Base-by-base conservation (phyloP, 1,140 invertebrate species). In the Pseudoatta argentina region DNA sequence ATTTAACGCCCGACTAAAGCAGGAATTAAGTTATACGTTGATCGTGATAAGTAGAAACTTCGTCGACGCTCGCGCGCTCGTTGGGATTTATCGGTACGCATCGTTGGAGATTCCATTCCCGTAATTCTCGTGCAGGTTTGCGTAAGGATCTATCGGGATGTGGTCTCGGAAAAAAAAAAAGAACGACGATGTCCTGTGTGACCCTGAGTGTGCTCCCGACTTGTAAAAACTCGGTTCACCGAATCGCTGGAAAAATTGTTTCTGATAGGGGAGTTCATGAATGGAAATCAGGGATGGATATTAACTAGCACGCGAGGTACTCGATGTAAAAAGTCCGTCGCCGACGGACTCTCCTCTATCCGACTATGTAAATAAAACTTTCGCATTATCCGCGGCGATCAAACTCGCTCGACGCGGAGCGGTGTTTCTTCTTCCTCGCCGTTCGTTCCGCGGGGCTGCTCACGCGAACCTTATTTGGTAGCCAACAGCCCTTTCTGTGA, bases 21-120 rank as follows among this genome's bases (percentile, higher is more conserved):
- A 51, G 27, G 77, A 83, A 89, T 89, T 83, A 85, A 89, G 88
- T 89, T 66, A 86, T 87, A 78, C 79, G 63, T 21, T 55, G 88
- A 89, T 89, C 88, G 72, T 87, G 85, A 89, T 87, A 89, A 83
- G 73, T 77, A 71, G 83, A 44, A 85, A 69, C 73, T 86, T 44
- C 21, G 72, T 2, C 53, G 44, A 51, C 72, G 73, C 59, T 64
- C 66, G 61, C 85, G 55, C 72, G 87, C 64, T 75, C 63, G 57
- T 24, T 10, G 53, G 53, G 71, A 85, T 90, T 90, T 89, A 89
- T 87, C 86, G 86, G 59, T 63, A 53, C 34, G 85, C 77, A 75
- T 88, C 86, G 72, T 77, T 57, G 71, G 51, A 57, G 66, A 75
- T 85, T 88, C 73, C 79, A n/a, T 14, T 61, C 66, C 87, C 57